Conservation (phyloP, 2,797 vertebrate species). For the Picus viridis region DNA sequence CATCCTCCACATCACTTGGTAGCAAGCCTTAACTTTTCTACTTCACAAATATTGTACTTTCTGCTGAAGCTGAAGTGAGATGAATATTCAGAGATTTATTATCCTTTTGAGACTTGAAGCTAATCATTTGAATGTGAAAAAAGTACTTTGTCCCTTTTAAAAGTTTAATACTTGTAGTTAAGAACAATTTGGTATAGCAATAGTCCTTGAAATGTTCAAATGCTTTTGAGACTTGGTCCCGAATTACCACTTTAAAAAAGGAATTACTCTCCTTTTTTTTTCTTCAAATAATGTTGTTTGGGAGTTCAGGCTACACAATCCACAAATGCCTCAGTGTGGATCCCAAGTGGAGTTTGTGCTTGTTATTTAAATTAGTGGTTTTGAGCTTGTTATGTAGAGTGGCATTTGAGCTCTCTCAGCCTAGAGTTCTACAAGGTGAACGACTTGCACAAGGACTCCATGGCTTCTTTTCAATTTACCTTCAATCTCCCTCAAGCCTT, state of each 20-base stretch:
- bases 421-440: slow-evolving; percentile 61
- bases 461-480: slow-evolving; percentile 54
- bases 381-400: slow-evolving; percentile 59
- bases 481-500: slow-evolving; percentile 37
- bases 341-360: slow-evolving; percentile 57
- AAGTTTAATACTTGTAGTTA: slow-evolving; percentile 58
- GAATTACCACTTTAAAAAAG: slow-evolving; percentile 47
- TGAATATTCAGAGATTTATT: slow-evolving; percentile 11
- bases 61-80: neutral
- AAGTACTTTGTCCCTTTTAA: slow-evolving; percentile 36
- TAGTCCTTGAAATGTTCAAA: slow-evolving; percentile 66
- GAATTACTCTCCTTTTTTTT: slow-evolving; percentile 5
- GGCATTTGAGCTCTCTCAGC: slow-evolving; percentile 51
- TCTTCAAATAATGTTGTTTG: slow-evolving; percentile 45
- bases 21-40: slow-evolving; percentile 15
- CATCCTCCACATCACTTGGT: neutral
- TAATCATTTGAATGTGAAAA: slow-evolving; percentile 51
- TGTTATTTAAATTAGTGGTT: slow-evolving; percentile 67
- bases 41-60: slow-evolving; percentile 11
- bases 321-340: slow-evolving; percentile 29
- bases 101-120: slow-evolving; percentile 28
- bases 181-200: slow-evolving; percentile 48
- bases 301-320: slow-evolving; percentile 28
- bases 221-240: slow-evolving; percentile 50
- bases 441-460: slow-evolving; percentile 62